Evolutionary conservation across 2,888 invertebrate species (phyloP), one percentile per base, ranked within the genome.

Genomic region (Standfussiana lucernea): DNA sequence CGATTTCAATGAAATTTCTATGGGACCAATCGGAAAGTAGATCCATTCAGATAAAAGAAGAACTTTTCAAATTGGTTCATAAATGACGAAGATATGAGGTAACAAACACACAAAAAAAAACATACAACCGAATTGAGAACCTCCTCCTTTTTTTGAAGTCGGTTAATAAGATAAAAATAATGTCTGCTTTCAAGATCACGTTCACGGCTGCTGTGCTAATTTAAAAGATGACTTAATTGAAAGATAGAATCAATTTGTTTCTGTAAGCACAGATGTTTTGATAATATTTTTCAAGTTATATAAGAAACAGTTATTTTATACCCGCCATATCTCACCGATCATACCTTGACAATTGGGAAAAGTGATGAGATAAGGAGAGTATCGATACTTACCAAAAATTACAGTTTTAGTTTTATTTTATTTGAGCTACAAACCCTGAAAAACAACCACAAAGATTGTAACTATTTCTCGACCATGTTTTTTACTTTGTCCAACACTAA

Each of bases 141-240:
- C n/a, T n/a, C n/a, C n/a, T n/a, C n/a, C n/a, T n/a, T n/a, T n/a
- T n/a, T n/a, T n/a, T n/a, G n/a, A n/a, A n/a, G n/a, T n/a, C n/a
- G n/a, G n/a, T n/a, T n/a, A n/a, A 66, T 47, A 35, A 37, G 40
- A 74, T 40, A 62, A 70, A 69, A 18, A 73, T 56, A 72, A 32
- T 21, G 45, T 61, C 45, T n/a, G 18, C 64, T 84, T 87, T 84
- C 68, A 82, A 79, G 64, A 40, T n/a, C 64, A 64, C 40, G 75
- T 69, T 37, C 18, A 56, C 35, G 13, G 37, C 28, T 71, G 35
- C 64, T 56, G 35, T 35, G 66, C 42, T 62, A 56, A 65, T 79
- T 56, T 74, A 65, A 67, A 61, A 28, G 35, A 75, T 59, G 62
- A 76, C n/a, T 70, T 62, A 64, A 71, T 67, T 74, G n/a, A 72